These are phyloP conservation scores for Molothrus aeneus DNA, from an alignment of 2,797 vertebrate genomes.

Conservation along the genomic window DNA sequence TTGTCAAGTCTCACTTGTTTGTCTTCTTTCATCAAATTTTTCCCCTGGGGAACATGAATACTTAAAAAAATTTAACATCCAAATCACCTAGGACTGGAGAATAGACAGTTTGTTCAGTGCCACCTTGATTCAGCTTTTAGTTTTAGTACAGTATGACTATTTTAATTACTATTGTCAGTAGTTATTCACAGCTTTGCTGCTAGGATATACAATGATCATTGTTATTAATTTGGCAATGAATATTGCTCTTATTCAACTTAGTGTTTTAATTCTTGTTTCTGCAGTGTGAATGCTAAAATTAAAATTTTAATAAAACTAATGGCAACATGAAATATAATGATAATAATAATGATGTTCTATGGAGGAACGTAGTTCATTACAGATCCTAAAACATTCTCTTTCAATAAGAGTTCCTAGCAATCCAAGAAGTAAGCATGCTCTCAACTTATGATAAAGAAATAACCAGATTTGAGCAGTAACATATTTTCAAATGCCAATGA, in stretches of 20 bases:
- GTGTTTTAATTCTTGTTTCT: background rate
- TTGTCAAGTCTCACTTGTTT: background rate
- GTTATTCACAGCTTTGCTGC: background rate
- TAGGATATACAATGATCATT: background rate
- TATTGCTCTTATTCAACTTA: background rate
- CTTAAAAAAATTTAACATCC: background rate
- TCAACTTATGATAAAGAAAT: background rate
- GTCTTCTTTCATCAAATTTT: background rate
- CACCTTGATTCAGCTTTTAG: background rate
- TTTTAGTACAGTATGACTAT: background rate
- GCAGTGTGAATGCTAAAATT: background rate
- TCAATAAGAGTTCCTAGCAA: background rate
- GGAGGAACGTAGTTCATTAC: background rate
- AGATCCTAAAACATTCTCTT: background rate
- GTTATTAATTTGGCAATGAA: slow-evolving; percentile 3
- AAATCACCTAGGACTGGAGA: background rate
- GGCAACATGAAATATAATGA: background rate
- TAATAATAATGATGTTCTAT: background rate
- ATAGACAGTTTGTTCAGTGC: background rate
- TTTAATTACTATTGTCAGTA: background rate
- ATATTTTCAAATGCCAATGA: background rate
- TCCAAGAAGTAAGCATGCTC: background rate
- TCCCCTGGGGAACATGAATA: background rate
- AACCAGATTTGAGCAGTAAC: background rate
- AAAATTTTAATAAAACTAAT: background rate